Evolutionary conservation across 2,797 vertebrate genomes (phyloP).

Genomic region (Spinus olivaceus): DNA sequence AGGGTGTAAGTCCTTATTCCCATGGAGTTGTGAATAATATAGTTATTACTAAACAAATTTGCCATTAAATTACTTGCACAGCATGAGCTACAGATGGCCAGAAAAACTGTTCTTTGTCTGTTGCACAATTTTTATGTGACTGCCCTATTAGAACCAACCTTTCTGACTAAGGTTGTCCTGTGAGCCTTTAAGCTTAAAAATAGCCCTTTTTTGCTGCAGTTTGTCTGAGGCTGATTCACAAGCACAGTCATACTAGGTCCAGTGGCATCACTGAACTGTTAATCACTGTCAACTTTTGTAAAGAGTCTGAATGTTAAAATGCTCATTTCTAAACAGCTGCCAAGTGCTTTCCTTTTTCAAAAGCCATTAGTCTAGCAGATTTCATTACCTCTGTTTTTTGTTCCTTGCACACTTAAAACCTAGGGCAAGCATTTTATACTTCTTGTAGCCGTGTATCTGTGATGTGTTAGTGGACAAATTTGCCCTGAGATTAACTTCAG

Average conservation of each 20-base stretch:
- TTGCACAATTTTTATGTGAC: background rate
- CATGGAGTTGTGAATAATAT: background rate
- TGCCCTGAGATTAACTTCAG: background rate
- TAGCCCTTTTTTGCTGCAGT: background rate
- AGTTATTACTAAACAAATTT: background rate
- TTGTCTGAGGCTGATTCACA: slow-evolving; percentile 15
- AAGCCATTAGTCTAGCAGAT: background rate
- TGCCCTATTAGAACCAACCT: background rate
- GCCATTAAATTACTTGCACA: background rate
- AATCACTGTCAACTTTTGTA: slow-evolving; percentile 28
- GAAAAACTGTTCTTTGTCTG: background rate
- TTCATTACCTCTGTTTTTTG: background rate
- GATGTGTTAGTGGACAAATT: background rate
- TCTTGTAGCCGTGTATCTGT: background rate
- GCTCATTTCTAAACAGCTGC: slow-evolving; percentile 7
- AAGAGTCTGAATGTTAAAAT: background rate
- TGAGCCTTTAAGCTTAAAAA: slow-evolving; percentile 28
- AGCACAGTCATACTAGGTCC: background rate
- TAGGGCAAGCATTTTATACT: background rate
- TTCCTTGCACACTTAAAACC: background rate
- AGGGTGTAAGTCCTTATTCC: background rate
- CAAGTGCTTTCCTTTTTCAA: background rate
- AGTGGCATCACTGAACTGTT: background rate
- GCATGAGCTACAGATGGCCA: background rate
- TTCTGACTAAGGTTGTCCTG: slow-evolving; percentile 10